Percentiles rank a stretch among this genome's conserved stretches.
These are phyloP conservation scores for Amphipyra berbera DNA, from an alignment of 2,888 invertebrate genomes.

Conservation along the genomic window DNA sequence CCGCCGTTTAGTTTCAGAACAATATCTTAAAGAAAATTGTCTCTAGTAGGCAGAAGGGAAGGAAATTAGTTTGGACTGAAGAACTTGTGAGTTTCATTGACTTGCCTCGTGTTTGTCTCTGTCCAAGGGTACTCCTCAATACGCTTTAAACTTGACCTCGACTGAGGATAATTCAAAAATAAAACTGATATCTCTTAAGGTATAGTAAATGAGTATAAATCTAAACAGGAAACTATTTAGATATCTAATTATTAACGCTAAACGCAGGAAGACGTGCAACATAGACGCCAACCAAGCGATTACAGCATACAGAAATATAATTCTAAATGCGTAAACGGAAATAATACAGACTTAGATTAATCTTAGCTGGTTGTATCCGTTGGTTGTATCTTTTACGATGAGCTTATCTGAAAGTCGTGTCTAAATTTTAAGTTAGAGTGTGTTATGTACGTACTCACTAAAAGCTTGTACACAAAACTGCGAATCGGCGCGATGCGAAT, in stretches of 20 bases:
- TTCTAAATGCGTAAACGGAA: conserved; percentile 41
- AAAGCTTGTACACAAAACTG: no score
- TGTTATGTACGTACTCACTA: no score
- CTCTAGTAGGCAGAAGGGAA: no score
- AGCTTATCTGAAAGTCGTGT: conserved; percentile 21
- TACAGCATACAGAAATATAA: conserved; percentile 26
- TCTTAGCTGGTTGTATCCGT: conserved; percentile 26
- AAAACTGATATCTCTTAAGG: not conserved
- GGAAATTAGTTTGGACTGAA: no score
- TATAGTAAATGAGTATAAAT: conserved; percentile 12
- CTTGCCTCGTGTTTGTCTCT: no score
- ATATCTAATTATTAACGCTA: conserved; percentile 31
- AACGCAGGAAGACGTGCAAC: conserved; percentile 40
- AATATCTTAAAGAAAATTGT: no score
- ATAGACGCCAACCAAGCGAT: conserved; percentile 19
- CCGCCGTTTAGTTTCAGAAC: no score
- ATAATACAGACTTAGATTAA: conserved; percentile 47
- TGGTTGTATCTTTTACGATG: conserved; percentile 6
- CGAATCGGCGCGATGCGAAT: no score
- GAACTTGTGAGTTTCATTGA: no score
- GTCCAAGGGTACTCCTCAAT: no score
- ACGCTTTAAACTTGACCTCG: not conserved
- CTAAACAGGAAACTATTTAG: conserved; percentile 35
- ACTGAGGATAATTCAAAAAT: not conserved
- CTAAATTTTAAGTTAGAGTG: not conserved